These are phyloP conservation scores for Brachystomella parvula DNA, from an alignment of 1,140 invertebrate species.

Conservation along the genomic window DNA sequence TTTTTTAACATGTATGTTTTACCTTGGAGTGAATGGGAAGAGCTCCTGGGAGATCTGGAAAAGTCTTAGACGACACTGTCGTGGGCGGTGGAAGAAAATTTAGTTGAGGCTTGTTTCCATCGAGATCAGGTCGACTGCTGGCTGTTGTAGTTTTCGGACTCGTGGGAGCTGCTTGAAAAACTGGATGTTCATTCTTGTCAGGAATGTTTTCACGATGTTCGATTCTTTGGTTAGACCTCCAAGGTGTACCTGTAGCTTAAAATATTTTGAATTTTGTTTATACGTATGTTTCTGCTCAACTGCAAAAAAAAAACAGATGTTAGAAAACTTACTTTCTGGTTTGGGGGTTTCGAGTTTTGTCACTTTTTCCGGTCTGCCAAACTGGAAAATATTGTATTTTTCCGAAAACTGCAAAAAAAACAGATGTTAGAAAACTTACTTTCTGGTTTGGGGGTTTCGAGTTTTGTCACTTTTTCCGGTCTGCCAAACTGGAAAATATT, in stretches of 20 bases:
- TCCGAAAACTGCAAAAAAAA: too few relatives aligned
- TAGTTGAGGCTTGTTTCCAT: neutral
- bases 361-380: neutral
- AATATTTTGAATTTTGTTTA: neutral
- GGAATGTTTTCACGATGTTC: slow-evolving; percentile 6
- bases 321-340: too few relatives aligned
- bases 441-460: too few relatives aligned
- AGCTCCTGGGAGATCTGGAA: slow-evolving; percentile 32
- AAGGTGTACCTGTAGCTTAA: neutral
- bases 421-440: too few relatives aligned
- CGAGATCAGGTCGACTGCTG: neutral
- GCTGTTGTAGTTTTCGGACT: neutral
- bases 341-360: neutral
- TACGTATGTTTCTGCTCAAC: neutral
- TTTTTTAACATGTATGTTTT: too few relatives aligned
- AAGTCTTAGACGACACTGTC: slow-evolving; percentile 26
- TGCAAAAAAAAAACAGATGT: too few relatives aligned
- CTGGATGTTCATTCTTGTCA: neutral
- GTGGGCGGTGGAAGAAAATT: neutral
- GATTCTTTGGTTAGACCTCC: neutral
- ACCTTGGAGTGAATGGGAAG: slow-evolving; percentile 38
- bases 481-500: slow-evolving; percentile 29
- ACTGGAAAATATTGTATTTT: slow-evolving; percentile 29
- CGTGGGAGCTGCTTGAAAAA: neutral
- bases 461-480: neutral